Evolutionary conservation across 2,113 vertebrate species (phyloP).

Genomic region (Myanophis thanlyinensis): DNA sequence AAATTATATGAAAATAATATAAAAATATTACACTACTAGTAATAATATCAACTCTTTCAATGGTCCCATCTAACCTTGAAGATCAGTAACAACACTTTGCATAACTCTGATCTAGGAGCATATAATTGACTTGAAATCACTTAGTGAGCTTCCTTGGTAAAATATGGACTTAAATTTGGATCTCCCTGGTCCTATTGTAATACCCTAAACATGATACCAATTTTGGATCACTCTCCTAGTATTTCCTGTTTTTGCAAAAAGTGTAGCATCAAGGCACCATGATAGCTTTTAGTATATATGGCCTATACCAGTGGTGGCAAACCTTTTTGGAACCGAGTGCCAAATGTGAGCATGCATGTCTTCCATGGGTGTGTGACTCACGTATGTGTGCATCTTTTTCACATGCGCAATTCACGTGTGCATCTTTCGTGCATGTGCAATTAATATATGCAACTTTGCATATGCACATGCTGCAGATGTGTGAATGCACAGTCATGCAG

Average conservation of each 20-base stretch:
- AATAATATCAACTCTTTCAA: not conserved
- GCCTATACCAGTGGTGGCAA: too few species aligned
- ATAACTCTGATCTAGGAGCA: not conserved
- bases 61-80: not conserved
- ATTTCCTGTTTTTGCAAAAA: constrained; percentile 21
- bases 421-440: too few species aligned
- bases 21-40: not conserved
- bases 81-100: not conserved
- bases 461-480: too few species aligned
- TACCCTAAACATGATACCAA: not conserved
- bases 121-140: not conserved
- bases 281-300: constrained; percentile 13
- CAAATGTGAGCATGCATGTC: too few species aligned
- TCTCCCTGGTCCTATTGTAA: not conserved
- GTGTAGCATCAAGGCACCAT: constrained; percentile 18
- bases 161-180: not conserved
- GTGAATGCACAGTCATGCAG: too few species aligned
- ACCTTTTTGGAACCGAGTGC: too few species aligned
- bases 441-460: too few species aligned
- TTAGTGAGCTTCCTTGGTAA: not conserved
- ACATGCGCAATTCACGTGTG: too few species aligned
- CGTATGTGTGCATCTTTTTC: too few species aligned
- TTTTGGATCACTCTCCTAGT: not conserved
- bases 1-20: not conserved
- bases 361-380: too few species aligned